Percentiles rank a stretch among this genome's conserved stretches.
Evolutionary conservation across 2,888 invertebrate genomes (phyloP).

Genomic region (Drosophila formosana): DNA sequence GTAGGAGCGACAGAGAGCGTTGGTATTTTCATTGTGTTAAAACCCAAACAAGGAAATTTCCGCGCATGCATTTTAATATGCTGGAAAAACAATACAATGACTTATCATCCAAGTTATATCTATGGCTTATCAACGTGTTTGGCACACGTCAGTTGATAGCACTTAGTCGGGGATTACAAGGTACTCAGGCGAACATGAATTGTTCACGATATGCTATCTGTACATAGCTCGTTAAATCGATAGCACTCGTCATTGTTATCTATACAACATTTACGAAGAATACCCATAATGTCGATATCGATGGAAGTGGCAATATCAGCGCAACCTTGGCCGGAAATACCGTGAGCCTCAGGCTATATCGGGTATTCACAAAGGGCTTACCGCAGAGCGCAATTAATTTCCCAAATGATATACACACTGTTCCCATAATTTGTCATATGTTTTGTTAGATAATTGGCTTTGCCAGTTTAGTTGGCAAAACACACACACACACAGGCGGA

Average conservation of each 20-base stretch:
- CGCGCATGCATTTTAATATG: constrained; percentile 46
- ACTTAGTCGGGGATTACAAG: background rate
- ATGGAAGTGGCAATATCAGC: background rate
- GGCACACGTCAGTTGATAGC: constrained; percentile 19
- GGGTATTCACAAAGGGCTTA: constrained; percentile 60
- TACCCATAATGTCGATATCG: background rate
- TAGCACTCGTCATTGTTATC: background rate
- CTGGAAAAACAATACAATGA: constrained; percentile 37
- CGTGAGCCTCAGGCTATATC: constrained; percentile 9
- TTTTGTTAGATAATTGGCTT: constrained; percentile 78
- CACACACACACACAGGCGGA: constrained; percentile 33
- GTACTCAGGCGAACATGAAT: background rate
- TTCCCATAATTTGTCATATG: constrained; percentile 62
- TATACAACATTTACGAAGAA: background rate
- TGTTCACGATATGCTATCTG: background rate
- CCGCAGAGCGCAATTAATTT: constrained; percentile 75
- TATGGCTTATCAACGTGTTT: constrained; percentile 21
- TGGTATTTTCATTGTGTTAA: constrained; percentile 80
- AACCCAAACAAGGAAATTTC: constrained; percentile 76
- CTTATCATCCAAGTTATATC: constrained; percentile 25
- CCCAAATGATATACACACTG: constrained; percentile 49
- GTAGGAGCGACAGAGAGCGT: constrained; percentile 43
- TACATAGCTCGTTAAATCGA: background rate
- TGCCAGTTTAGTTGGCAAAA: constrained; percentile 54
- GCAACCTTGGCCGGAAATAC: constrained; percentile 31